Conservation (phyloP, 2,113 vertebrate genomes). For the Tetrao urogallus region DNA sequence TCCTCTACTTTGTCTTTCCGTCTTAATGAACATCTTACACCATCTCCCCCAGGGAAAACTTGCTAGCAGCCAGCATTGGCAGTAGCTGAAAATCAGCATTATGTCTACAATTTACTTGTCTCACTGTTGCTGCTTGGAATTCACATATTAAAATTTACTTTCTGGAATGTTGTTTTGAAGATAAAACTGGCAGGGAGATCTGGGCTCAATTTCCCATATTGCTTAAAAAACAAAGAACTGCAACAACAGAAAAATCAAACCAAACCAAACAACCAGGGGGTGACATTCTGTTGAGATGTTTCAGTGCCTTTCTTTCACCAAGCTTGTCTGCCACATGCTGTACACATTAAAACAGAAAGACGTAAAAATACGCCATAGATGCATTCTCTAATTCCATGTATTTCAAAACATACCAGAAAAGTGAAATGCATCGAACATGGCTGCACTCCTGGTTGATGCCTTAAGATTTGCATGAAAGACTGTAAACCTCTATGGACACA, state of each 20-base stretch:
- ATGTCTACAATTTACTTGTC: neutral
- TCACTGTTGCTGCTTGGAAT: neutral
- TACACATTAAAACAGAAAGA: neutral
- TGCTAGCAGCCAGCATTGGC: neutral
- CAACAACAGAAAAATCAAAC: neutral
- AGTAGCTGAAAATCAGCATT: slow-evolving; percentile 5
- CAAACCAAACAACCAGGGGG: neutral
- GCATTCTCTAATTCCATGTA: neutral
- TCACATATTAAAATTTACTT: neutral
- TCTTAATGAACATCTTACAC: neutral
- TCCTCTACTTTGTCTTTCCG: neutral
- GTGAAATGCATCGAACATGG: slow-evolving; percentile 57
- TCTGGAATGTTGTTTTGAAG: neutral
- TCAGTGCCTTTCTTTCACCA: neutral
- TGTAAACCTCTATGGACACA: neutral
- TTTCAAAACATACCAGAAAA: slow-evolving; percentile 61
- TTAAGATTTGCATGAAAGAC: neutral
- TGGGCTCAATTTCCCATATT: neutral
- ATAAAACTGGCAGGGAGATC: neutral
- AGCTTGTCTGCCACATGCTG: neutral
- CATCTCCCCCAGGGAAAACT: neutral
- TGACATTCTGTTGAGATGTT: neutral
- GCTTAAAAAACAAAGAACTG: neutral
- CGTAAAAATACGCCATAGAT: neutral
- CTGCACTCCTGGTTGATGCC: slow-evolving; percentile 32